These are phyloP conservation scores for Masticophis lateralis DNA, from an alignment of 2,797 vertebrate genomes.

Conservation along the genomic window DNA sequence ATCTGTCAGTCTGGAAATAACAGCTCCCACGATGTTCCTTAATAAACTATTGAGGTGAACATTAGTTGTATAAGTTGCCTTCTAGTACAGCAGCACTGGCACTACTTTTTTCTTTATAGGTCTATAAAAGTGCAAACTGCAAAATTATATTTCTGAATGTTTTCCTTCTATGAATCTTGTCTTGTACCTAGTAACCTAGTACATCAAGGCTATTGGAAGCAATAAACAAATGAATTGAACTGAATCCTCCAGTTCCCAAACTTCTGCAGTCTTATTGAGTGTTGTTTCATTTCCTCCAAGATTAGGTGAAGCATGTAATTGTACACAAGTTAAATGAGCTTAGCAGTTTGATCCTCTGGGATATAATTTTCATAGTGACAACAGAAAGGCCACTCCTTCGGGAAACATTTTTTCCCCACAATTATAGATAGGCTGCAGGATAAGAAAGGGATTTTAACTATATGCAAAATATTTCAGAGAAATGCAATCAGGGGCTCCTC, in stretches of 20 bases:
- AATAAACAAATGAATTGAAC: not conserved
- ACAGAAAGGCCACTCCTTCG: slow-evolving; percentile 23
- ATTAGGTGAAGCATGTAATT: slow-evolving; percentile 2
- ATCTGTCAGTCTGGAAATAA: not conserved
- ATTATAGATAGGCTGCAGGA: slow-evolving; percentile 20
- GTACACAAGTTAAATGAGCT: slow-evolving; percentile 20
- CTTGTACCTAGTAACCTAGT: not conserved
- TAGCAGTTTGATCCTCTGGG: not conserved
- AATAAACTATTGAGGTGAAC: not conserved
- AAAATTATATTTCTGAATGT: not conserved
- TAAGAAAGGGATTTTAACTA: slow-evolving; percentile 44
- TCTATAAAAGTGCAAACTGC: not conserved
- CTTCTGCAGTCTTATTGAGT: not conserved
- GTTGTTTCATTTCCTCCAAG: not conserved
- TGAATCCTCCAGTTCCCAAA: not conserved
- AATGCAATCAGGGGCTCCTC: slow-evolving; percentile 30
- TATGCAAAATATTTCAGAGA: slow-evolving; percentile 34
- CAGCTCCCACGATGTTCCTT: not conserved
- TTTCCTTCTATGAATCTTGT: not conserved
- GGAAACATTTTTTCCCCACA: slow-evolving; percentile 38
- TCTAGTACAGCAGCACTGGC: not conserved
- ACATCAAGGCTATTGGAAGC: not conserved
- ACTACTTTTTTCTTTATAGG: not conserved
- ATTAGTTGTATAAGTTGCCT: not conserved
- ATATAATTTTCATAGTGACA: slow-evolving; percentile 13